phyloP scores from a whole-genome alignment of 1,140 invertebrate species.

The Drosophila ananassae region DNA sequence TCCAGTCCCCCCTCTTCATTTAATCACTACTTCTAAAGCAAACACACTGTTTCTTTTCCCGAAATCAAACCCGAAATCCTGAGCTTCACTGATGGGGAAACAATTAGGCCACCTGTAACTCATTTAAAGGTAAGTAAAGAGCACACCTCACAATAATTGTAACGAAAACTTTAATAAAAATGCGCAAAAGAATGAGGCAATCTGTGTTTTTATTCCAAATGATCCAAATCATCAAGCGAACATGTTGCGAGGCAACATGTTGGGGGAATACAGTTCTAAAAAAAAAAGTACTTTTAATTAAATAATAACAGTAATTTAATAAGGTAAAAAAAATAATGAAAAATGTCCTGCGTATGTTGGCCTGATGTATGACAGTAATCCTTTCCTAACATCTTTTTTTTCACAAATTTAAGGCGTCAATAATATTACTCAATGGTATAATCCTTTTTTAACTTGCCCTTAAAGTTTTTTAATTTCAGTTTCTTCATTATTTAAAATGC shows the following conservation, averaged over 20 bases:
- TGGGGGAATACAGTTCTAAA: constrained; percentile 3
- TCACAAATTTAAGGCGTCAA: no score
- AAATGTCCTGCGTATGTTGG: no score
- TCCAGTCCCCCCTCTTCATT: constrained; percentile 6
- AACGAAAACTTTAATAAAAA: background rate
- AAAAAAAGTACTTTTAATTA: no score
- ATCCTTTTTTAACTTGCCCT: no score
- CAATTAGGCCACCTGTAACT: background rate
- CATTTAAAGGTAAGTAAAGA: constrained; percentile 12
- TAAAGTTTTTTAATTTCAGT: no score
- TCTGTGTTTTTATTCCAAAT: constrained; percentile 25
- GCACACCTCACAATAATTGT: background rate
- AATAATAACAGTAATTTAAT: no score
- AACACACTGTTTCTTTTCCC: constrained; percentile 56
- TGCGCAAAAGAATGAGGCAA: background rate
- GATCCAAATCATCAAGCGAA: constrained; percentile 30
- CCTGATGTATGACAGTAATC: no score
- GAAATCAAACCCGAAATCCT: constrained; percentile 13
- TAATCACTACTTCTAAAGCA: constrained; percentile 49
- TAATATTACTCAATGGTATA: no score
- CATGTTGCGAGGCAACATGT: constrained; percentile 62
- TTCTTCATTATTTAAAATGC: no score
- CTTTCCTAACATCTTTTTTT: no score
- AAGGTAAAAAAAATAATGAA: no score
- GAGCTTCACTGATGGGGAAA: constrained; percentile 28